Conservation (phyloP, 2,888 invertebrate genomes). For the Orchestes rusci region DNA sequence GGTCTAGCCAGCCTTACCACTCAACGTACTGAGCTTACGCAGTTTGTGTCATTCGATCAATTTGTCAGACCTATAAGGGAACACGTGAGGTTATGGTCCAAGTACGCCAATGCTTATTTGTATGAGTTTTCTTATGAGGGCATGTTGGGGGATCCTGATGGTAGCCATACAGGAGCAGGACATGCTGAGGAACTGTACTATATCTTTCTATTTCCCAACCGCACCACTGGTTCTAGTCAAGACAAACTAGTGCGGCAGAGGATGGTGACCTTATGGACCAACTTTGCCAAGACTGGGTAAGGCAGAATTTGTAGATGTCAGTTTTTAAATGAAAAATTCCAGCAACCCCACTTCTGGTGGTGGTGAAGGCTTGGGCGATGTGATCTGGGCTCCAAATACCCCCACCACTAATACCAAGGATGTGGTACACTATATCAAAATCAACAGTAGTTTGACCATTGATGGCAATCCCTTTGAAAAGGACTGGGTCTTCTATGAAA, state of each 20-base stretch:
- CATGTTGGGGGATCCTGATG: background rate
- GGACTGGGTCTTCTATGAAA: slow-evolving; percentile 15
- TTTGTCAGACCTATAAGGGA: slow-evolving; percentile 41
- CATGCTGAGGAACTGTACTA: slow-evolving; percentile 18
- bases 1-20: background rate
- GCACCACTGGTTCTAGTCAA: background rate
- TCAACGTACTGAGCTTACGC: background rate
- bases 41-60: slow-evolving; percentile 32
- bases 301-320: background rate
- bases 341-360: slow-evolving; percentile 7
- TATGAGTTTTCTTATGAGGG: slow-evolving; percentile 30
- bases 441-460: slow-evolving; percentile 11
- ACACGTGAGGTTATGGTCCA: slow-evolving; percentile 44
- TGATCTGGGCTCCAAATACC: slow-evolving; percentile 12
- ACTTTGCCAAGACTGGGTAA: slow-evolving; percentile 21
- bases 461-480: slow-evolving; percentile 13
- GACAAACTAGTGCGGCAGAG: background rate
- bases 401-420: slow-evolving; percentile 1
- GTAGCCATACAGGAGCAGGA: slow-evolving; percentile 8
- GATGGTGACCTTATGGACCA: slow-evolving; percentile 15
- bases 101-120: slow-evolving; percentile 30
- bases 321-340: slow-evolving; percentile 3
- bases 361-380: background rate
- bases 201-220: slow-evolving; percentile 4
- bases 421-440: slow-evolving; percentile 8